Evolutionary conservation across 2,797 vertebrate genomes (phyloP), one percentile per base, ranked within the genome.

Genomic region (Sebastes oblongus): DNA sequence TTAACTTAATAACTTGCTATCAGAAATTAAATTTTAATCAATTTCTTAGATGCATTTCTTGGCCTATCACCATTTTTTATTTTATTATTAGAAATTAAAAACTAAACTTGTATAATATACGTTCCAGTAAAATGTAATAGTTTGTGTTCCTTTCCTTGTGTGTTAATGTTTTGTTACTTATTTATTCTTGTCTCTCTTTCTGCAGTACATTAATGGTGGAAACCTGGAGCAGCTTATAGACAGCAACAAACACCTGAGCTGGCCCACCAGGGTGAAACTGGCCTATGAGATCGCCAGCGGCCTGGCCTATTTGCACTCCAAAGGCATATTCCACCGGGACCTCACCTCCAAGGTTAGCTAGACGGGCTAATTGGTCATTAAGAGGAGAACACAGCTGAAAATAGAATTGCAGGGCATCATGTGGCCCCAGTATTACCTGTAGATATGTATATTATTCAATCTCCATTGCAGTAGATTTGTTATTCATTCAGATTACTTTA

Each of bases 271-370:
- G 81, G 96, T 98, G 86, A 99, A 98, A 86, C 89, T 99, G 91
- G 97, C 96, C 2, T 94, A 93, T 67, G 98, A 99, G 42, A 95
- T 99, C 46, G 96, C 98, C 66, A 93, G 96, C 80, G 98, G 98
- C 62, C 93, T 99, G 90, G 92, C 96, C 84, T 99, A 99, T 85
- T 95, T 99, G 88, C 98, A 99, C 94, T 96, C 95, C 42, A 99
- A 98, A 94, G 98, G 98, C 92, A 97, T 99, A 93, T 99, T 99
- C 94, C 98, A 99, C 92, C 93, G 98, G 78, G 98, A 99, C 93
- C 97, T 99, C 90, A 99, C 98, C 84, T 99, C 98, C 72, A 99
- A 99, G 98, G 98, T 99, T 36, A 70, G 85, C 29, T 24, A 5
- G 56, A 60, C 36, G 4, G 59, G n/a, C 30, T 72, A 80, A 80